Conservation (phyloP, 2,797 vertebrate genomes). For the Falco cherrug region DNA sequence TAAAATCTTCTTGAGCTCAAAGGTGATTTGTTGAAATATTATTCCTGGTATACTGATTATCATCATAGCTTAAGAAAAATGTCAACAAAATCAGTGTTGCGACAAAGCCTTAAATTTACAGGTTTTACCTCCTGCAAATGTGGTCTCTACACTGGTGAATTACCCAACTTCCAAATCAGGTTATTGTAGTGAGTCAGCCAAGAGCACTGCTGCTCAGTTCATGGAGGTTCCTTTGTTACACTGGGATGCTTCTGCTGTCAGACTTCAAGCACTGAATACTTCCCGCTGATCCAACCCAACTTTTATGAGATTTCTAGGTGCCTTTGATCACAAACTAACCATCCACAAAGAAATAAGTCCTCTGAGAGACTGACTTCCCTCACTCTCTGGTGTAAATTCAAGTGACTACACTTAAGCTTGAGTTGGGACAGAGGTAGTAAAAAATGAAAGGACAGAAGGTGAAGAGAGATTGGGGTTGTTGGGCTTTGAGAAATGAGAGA, state of each 20-base stretch:
- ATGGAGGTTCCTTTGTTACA: conserved; percentile 1
- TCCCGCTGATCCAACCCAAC: not conserved
- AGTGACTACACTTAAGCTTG: not conserved
- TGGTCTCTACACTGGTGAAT: conserved; percentile 23
- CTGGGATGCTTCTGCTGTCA: not conserved
- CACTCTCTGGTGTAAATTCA: not conserved
- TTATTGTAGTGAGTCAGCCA: conserved; percentile 22
- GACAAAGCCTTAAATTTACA: not conserved
- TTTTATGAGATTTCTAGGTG: not conserved
- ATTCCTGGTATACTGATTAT: not conserved
- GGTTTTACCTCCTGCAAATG: not conserved
- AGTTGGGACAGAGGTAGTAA: not conserved
- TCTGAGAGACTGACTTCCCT: not conserved
- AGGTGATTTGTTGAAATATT: not conserved
- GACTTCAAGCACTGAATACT: not conserved
- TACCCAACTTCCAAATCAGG: not conserved
- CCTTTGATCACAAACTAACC: not conserved
- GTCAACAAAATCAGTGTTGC: not conserved
- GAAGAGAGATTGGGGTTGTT: not conserved
- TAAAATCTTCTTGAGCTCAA: not conserved
- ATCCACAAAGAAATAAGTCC: not conserved
- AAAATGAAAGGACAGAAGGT: not conserved
- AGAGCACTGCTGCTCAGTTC: not conserved
- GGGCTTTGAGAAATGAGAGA: not conserved
- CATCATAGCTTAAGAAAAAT: not conserved